These are phyloP conservation scores for Pemphigus obesinymphae DNA, from an alignment of 1,140 invertebrate species.

Conservation along the genomic window DNA sequence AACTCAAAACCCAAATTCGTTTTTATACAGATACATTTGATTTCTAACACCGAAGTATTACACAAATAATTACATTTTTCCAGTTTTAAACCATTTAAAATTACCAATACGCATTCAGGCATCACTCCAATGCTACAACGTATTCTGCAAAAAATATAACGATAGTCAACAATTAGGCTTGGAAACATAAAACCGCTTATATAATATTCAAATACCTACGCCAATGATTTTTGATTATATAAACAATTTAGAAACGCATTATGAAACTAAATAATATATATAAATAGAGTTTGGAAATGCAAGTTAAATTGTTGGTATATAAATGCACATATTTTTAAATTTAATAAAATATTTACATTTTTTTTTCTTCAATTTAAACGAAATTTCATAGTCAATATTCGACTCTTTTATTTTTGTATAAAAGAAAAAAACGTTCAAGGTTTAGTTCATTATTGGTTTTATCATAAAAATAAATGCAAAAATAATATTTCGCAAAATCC, in stretches of 20 bases:
- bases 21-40: no score
- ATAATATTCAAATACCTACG: not conserved
- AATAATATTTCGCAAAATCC: not conserved
- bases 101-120: no score
- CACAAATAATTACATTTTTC: no score
- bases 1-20: no score
- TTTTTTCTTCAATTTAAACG: not conserved
- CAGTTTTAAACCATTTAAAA: no score
- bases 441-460: not conserved
- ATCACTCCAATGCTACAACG: no score
- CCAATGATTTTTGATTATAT: not conserved
- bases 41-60: no score
- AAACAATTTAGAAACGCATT: not conserved
- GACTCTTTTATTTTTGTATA: not conserved
- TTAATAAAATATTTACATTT: not conserved
- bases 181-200: not conserved
- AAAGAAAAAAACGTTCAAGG: not conserved
- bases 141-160: no score
- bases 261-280: not conserved
- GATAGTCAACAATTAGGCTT: no score
- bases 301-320: not conserved
- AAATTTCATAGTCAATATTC: not conserved
- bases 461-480: constrained; percentile 5
- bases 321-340: not conserved
- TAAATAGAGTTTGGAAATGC: not conserved